These are phyloP conservation scores for Kryphioiulus occultus DNA, from an alignment of 2,888 invertebrate species.

Conservation along the genomic window DNA sequence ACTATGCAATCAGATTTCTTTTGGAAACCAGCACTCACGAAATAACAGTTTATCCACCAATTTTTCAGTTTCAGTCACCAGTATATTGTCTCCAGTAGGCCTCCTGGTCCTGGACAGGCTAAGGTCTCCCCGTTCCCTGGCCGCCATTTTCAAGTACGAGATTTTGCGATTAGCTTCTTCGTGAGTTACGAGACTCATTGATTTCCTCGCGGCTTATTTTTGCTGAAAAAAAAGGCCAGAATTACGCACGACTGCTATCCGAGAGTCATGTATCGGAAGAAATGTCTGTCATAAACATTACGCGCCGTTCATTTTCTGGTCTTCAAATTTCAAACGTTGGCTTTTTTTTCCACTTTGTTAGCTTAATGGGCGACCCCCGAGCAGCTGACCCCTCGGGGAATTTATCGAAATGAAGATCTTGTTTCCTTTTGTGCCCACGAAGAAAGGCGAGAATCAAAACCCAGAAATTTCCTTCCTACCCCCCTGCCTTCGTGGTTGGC, in stretches of 20 bases:
- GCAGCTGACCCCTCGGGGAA: not conserved
- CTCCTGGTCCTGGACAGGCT: not conserved
- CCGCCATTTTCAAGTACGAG: not conserved
- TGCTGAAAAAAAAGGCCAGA: not conserved
- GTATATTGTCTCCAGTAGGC: not conserved
- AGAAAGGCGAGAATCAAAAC: not conserved
- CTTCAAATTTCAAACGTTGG: not conserved
- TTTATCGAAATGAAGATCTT: conserved; percentile 23
- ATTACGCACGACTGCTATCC: not conserved
- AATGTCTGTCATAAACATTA: not conserved
- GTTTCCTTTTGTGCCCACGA: not conserved
- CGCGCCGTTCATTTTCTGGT: not conserved
- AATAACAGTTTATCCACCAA: not conserved
- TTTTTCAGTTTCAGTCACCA: not conserved
- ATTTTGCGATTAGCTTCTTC: not conserved
- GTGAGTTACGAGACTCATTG: not conserved
- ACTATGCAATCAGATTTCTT: no score
- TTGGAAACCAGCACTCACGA: no score
- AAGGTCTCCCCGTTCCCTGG: not conserved
- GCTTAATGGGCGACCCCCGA: conserved; percentile 14
- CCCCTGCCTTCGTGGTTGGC: not conserved
- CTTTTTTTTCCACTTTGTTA: not conserved
- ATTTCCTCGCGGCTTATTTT: not conserved
- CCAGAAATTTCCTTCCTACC: not conserved
- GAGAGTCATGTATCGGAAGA: not conserved